These are phyloP conservation scores for Tympanuchus pallidicinctus DNA, from an alignment of 2,113 vertebrate species.

Conservation along the genomic window DNA sequence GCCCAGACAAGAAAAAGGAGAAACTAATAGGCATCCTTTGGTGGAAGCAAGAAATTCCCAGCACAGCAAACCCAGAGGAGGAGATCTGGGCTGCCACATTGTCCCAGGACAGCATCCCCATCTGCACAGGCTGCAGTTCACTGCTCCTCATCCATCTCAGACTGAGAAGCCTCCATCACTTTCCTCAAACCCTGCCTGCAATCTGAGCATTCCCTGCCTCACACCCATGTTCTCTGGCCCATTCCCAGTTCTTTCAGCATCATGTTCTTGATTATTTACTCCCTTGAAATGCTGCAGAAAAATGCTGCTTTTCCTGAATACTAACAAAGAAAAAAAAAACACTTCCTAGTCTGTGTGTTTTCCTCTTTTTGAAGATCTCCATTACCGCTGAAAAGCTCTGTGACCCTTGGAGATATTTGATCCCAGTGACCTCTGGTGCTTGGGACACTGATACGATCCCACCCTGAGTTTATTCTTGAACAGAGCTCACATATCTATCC, in stretches of 20 bases:
- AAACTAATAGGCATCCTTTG: neutral
- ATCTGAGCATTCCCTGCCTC: neutral
- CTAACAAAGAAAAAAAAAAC: neutral
- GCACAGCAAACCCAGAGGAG: neutral
- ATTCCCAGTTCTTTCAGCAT: constrained; percentile 32
- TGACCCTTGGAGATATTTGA: neutral
- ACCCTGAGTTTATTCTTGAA: neutral
- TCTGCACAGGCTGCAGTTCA: neutral
- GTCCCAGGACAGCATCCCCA: rapidly evolving
- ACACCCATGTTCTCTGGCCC: constrained; percentile 19
- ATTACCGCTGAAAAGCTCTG: neutral
- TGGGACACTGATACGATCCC: neutral
- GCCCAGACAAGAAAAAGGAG: neutral
- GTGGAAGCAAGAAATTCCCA: neutral
- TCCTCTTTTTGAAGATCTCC: neutral
- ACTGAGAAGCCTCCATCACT: neutral
- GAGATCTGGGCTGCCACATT: neutral
- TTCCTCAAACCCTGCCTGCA: neutral
- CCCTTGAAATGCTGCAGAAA: constrained; percentile 24
- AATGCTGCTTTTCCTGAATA: constrained; percentile 44
- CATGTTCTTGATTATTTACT: constrained; percentile 28
- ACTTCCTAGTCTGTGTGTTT: neutral
- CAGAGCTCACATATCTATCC: neutral
- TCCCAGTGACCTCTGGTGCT: neutral
- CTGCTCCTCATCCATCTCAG: neutral